A percentile compares a stretch with the other conserved stretches of the same genome.
These are phyloP conservation scores for Mesocentrotus franciscanus DNA, from an alignment of 53 echinoderm and acorn worm genomes.

Conservation along the genomic window DNA sequence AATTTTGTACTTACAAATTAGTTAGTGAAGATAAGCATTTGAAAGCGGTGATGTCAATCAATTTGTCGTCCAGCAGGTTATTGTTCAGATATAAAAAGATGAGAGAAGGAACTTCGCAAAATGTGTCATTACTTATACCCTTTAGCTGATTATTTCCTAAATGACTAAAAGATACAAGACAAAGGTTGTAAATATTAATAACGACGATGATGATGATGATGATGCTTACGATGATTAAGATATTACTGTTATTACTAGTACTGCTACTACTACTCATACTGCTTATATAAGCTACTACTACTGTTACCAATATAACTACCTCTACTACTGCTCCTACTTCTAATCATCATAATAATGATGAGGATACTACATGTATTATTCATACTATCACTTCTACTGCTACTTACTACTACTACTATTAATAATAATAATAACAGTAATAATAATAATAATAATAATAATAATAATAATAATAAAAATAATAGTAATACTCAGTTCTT, in stretches of 20 bases:
- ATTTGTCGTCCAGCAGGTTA: neutral
- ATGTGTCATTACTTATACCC: neutral
- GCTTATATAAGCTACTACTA: no score
- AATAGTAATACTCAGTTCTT: no score
- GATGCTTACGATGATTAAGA: neutral
- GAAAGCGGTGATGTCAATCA: neutral
- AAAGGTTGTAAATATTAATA: neutral
- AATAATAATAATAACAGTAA: no score
- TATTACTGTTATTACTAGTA: no score
- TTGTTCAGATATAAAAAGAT: neutral
- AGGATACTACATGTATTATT: no score
- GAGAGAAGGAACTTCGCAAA: constrained; percentile 4
- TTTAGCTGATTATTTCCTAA: neutral
- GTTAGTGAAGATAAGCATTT: neutral
- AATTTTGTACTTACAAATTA: neutral
- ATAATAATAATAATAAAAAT: no score
- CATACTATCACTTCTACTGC: no score
- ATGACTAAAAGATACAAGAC: neutral
- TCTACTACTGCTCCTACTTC: no score
- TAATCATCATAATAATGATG: no score
- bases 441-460: no score
- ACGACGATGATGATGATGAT: neutral
- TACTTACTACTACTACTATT: no score
- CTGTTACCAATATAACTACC: no score
- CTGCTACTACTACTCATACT: neutral